A percentile compares a stretch with the other conserved stretches of the same genome.
phyloP scores from a whole-genome alignment of 2,888 invertebrate species.

The Microctonus hyperodae region DNA sequence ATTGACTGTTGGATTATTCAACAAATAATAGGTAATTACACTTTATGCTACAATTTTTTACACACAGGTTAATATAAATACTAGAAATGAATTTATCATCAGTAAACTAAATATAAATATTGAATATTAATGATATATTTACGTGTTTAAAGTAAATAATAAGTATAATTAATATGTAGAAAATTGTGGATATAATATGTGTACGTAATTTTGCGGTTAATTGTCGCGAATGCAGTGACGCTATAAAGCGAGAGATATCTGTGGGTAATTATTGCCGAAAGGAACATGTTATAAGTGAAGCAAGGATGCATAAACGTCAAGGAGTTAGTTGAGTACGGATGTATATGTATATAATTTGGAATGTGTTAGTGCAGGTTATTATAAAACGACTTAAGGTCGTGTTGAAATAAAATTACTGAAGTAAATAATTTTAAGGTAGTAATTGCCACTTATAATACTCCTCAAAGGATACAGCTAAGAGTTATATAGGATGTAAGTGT shows the following conservation, averaged over 20 bases:
- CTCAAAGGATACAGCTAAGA: constrained; percentile 23
- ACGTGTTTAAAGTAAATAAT: too few species aligned
- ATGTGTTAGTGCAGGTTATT: constrained; percentile 5
- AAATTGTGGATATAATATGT: background rate
- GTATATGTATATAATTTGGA: background rate
- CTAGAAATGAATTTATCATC: too few species aligned
- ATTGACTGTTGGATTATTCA: background rate
- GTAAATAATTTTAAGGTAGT: constrained; percentile 53
- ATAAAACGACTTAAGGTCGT: background rate
- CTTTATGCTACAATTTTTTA: background rate
- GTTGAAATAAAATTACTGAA: constrained; percentile 49
- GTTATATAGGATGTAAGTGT: constrained; percentile 2
- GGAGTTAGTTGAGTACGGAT: constrained; percentile 2
- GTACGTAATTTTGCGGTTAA: constrained; percentile 20
- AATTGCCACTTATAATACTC: constrained; percentile 53
- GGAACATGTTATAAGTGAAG: constrained; percentile 19
- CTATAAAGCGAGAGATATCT: background rate
- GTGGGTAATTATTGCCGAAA: constrained; percentile 32
- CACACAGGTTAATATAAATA: too few species aligned
- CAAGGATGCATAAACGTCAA: constrained; percentile 14
- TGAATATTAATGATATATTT: too few species aligned
- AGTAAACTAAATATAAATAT: too few species aligned
- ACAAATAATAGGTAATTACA: background rate
- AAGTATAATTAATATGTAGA: background rate
- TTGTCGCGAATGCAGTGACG: background rate